Percentiles rank a stretch among this genome's conserved stretches.
Evolutionary conservation across 2,888 invertebrate species (phyloP).

Genomic region (Dryobota labecula): DNA sequence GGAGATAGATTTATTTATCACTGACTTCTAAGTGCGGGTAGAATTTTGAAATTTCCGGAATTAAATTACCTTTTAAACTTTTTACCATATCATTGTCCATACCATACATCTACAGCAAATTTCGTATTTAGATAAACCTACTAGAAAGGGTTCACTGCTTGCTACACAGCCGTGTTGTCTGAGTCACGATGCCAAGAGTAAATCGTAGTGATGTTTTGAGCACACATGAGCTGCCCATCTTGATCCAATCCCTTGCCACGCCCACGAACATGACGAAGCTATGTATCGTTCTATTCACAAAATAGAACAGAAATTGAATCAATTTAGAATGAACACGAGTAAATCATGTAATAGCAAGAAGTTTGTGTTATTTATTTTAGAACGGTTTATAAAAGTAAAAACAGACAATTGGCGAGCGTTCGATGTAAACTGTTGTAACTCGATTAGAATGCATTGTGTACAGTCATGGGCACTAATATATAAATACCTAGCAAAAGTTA

Average conservation of each 20-base stretch:
- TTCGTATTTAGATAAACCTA: neutral
- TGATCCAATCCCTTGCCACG: conserved; percentile 37
- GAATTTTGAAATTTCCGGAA: neutral
- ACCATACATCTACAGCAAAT: neutral
- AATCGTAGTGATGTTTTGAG: conserved; percentile 13
- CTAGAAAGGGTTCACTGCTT: conserved; percentile 10
- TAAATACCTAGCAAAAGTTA: too few species aligned
- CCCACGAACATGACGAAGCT: conserved; percentile 38
- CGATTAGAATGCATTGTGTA: too few species aligned
- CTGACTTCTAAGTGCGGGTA: too few species aligned
- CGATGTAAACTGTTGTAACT: too few species aligned
- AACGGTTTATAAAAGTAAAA: conserved; percentile 40
- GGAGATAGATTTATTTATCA: neutral
- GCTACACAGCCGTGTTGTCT: conserved; percentile 1
- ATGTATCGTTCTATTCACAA: conserved; percentile 6
- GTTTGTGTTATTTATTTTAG: conserved; percentile 29
- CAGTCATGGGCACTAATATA: too few species aligned
- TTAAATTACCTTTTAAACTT: neutral
- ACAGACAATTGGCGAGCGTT: conserved; percentile 38
- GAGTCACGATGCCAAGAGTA: conserved; percentile 32
- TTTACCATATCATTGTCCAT: neutral
- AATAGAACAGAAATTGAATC: conserved; percentile 33
- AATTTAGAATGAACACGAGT: conserved; percentile 44
- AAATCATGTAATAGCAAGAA: conserved; percentile 48
- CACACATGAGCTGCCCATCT: conserved; percentile 32